Evolutionary conservation across 2,888 invertebrate genomes (phyloP).

Genomic region (Isotomurus palustris): DNA sequence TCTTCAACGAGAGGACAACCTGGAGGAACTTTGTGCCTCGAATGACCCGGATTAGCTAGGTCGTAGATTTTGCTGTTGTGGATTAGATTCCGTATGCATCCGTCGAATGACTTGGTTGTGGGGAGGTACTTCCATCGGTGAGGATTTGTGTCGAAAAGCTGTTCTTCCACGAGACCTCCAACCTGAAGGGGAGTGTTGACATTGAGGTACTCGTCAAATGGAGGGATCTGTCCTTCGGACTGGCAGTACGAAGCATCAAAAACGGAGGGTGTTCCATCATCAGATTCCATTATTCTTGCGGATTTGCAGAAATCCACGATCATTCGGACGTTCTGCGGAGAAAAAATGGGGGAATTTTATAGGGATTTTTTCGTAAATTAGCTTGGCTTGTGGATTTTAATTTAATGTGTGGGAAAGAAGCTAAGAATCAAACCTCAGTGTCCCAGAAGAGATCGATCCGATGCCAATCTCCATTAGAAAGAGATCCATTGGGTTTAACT

Average conservation of each 20-base stretch:
- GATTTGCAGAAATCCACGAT: slow-evolving; percentile 90
- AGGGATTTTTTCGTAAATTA: background rate
- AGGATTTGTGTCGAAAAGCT: slow-evolving; percentile 79
- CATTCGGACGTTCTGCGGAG: slow-evolving; percentile 69
- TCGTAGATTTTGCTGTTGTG: slow-evolving; percentile 95
- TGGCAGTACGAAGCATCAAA: slow-evolving; percentile 88
- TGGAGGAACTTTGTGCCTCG: slow-evolving; percentile 57
- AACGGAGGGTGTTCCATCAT: slow-evolving; percentile 81
- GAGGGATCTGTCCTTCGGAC: slow-evolving; percentile 81
- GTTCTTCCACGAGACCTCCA: slow-evolving; percentile 85
- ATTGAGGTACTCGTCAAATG: slow-evolving; percentile 92
- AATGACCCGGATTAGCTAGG: slow-evolving; percentile 84
- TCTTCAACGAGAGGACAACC: slow-evolving; percentile 94
- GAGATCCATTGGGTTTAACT: slow-evolving; percentile 49
- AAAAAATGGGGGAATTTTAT: background rate
- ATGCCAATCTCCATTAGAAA: slow-evolving; percentile 97
- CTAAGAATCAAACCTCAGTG: slow-evolving; percentile 60
- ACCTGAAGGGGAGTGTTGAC: slow-evolving; percentile 92
- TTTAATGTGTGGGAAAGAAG: no score
- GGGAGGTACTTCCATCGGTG: slow-evolving; percentile 90
- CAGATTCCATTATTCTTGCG: slow-evolving; percentile 80
- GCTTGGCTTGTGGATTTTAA: background rate
- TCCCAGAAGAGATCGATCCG: slow-evolving; percentile 93
- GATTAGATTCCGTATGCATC: slow-evolving; percentile 90
- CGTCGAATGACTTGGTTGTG: slow-evolving; percentile 74